Base-by-base conservation (phyloP, 2,113 vertebrate genomes). In the Anoura caudifer region DNA sequence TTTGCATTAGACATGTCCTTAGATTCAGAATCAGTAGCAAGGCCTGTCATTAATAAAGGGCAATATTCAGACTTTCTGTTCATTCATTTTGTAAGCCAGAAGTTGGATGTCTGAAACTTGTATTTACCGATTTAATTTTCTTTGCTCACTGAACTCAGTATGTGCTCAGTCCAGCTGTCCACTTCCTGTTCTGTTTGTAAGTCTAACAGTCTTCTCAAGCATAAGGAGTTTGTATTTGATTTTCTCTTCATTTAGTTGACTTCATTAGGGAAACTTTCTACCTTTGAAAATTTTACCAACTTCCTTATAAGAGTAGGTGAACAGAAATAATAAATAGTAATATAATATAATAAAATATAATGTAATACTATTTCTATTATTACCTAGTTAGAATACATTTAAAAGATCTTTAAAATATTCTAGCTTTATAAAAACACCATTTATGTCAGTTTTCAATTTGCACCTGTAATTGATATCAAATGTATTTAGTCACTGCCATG, bases 171-270 rank as follows among this genome's bases (percentile, higher is more conserved):
- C 73, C 41, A 75, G 41, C 38, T 43, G 11, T 65, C 82, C n/a
- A 26, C 28, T 93, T 87, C 69, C 24, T 28, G n/a, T 28, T 65
- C 12, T 45, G 41, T 17, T 43, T 14, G 84, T 33, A 72, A 86
- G 4, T 10, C 20, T 20, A 5, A n/a, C 7, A 67, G 91, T 94
- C 67, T 93, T 93, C 22, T 83, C 20, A 59, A 87, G 47, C n/a
- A 63, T n/a, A 77, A 61, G 6, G 67, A 93, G n/a, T 52, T 93
- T 43, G 19, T 77, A 67, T 41, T 67, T 84, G 24, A 54, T 75
- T 87, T 93, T 79, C n/a, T 83, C 33, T 76, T 96, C 54, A 69
- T 82, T 75, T 86, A 54, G 12, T 92, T 89, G n/a, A n/a, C 33
- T 81, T 87, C 61, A 7, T 50, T 56, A 90, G 54, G 65, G 17